These are phyloP conservation scores for Amblyraja radiata DNA, from an alignment of 2,797 vertebrate species.

Conservation along the genomic window DNA sequence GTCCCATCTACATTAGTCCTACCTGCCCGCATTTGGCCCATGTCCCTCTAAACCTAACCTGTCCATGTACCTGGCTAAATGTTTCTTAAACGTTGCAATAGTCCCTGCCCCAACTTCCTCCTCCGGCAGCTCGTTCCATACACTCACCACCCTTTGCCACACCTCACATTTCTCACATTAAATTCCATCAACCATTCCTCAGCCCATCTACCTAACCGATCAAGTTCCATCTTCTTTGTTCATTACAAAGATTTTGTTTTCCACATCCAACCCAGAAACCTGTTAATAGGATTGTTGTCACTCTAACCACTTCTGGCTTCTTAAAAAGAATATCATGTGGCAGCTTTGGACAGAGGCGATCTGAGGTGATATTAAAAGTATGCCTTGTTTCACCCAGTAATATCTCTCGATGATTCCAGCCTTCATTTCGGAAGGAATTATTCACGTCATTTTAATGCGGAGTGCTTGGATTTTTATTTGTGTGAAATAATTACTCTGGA, in stretches of 20 bases:
- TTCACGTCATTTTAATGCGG: background rate
- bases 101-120: no score
- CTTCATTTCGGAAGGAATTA: background rate
- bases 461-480: background rate
- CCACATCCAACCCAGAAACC: background rate
- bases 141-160: no score
- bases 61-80: no score
- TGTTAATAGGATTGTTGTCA: background rate
- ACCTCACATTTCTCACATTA: no score
- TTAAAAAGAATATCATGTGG: background rate
- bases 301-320: background rate
- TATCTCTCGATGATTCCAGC: background rate
- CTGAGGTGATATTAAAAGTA: background rate
- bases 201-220: no score
- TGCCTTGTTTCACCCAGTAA: background rate
- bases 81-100: no score
- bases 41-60: no score
- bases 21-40: no score
- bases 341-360: background rate
- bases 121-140: no score
- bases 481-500: background rate
- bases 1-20: no score
- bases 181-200: no score
- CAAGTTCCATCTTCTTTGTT: background rate
- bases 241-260: background rate